A percentile compares a stretch with the other conserved stretches of the same genome.
These are phyloP conservation scores for Miniopterus natalensis DNA, from an alignment of 2,113 vertebrate species.

Conservation along the genomic window DNA sequence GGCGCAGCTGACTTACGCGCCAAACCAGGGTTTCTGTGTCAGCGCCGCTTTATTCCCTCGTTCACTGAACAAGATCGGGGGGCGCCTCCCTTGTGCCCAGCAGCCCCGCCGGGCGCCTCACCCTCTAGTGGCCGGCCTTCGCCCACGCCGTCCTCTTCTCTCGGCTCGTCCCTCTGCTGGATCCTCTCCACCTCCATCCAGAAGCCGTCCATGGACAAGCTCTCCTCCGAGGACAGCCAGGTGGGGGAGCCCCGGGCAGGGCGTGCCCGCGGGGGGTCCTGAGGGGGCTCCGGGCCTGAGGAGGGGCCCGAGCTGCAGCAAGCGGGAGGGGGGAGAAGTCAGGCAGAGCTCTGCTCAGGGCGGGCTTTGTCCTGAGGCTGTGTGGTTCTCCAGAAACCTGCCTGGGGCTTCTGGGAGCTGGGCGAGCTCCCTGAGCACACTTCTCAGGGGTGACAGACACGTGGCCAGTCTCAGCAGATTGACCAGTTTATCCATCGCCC, in stretches of 20 bases:
- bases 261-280: constrained; percentile 83
- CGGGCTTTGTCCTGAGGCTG: not conserved
- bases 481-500: not conserved
- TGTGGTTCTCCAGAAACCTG: not conserved
- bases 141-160: constrained; percentile 88
- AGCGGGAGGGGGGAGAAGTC: not conserved
- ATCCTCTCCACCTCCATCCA: constrained; percentile 95
- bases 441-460: not conserved
- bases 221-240: constrained; percentile 87
- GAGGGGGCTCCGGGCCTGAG: constrained; percentile 89
- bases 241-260: constrained; percentile 83
- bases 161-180: constrained; percentile 87
- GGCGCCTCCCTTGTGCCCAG: not conserved
- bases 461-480: not conserved
- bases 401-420: not conserved
- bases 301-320: constrained; percentile 75
- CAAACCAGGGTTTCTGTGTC: not conserved
- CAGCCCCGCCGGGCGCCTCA: constrained; percentile 78
- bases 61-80: not conserved
- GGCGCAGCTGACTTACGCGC: not conserved
- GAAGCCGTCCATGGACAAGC: constrained; percentile 92
- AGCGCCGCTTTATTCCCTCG: not conserved
- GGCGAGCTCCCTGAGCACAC: not conserved
- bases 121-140: constrained; percentile 92
- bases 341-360: not conserved